Percentiles rank a stretch among this genome's conserved stretches.
These are phyloP conservation scores for Phylloscopus trochiloides DNA, from an alignment of 2,113 vertebrate species.

Conservation along the genomic window DNA sequence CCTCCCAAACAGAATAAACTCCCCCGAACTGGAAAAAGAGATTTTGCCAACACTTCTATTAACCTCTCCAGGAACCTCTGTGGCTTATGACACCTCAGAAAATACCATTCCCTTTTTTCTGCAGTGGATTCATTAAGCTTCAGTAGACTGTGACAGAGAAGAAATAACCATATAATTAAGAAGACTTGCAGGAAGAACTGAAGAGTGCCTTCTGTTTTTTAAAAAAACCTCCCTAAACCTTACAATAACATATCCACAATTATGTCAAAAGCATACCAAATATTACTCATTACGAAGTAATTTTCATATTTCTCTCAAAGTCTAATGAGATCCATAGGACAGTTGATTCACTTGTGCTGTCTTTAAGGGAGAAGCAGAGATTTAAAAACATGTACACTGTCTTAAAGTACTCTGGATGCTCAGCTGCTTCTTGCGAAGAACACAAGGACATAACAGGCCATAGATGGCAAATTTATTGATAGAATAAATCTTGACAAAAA, in stretches of 20 bases:
- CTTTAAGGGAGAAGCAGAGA: not conserved
- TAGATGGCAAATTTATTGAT: not conserved
- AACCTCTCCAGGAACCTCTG: not conserved
- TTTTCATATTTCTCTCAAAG: not conserved
- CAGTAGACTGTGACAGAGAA: slow-evolving; percentile 32
- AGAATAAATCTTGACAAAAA: not conserved
- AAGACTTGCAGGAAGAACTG: not conserved
- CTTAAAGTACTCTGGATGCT: not conserved
- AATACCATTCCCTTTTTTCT: not conserved
- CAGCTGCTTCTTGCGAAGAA: not conserved
- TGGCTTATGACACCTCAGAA: not conserved
- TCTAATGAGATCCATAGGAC: not conserved
- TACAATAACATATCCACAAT: not conserved
- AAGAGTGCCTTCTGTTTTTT: not conserved
- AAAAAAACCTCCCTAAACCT: not conserved
- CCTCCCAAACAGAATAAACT: not conserved
- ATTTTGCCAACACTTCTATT: not conserved
- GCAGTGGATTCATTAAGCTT: slow-evolving; percentile 10
- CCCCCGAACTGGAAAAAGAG: not conserved
- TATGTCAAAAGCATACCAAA: not conserved
- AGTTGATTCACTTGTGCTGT: not conserved
- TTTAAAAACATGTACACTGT: not conserved
- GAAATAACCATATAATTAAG: slow-evolving; percentile 7
- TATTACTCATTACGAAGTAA: not conserved
- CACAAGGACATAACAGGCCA: not conserved